These are phyloP conservation scores for Microchirus variegatus DNA, from an alignment of 2,797 vertebrate species.

Conservation along the genomic window DNA sequence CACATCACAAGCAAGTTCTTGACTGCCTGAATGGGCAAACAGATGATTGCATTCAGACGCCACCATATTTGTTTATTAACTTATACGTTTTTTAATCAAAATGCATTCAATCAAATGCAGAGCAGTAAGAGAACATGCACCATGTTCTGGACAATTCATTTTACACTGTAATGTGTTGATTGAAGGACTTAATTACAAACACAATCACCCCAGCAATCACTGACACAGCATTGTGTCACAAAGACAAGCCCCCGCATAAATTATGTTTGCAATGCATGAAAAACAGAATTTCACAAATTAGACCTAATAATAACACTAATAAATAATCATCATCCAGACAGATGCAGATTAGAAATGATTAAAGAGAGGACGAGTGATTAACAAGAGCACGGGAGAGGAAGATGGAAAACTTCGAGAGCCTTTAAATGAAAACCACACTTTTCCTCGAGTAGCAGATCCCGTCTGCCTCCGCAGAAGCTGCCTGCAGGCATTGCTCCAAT, in stretches of 20 bases:
- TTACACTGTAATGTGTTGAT: not conserved
- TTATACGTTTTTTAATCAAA: no score
- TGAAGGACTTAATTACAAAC: not conserved
- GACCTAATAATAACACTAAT: not conserved
- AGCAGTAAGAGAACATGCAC: not conserved
- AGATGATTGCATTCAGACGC: slow-evolving; percentile 8
- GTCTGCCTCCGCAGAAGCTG: slow-evolving; percentile 41
- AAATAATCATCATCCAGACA: not conserved
- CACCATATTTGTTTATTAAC: no score
- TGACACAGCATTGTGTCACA: not conserved
- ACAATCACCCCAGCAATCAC: not conserved
- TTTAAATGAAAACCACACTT: slow-evolving; percentile 41
- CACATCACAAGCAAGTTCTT: not conserved
- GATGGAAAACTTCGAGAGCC: slow-evolving; percentile 8
- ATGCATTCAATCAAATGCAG: slow-evolving; percentile 10
- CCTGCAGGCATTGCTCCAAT: slow-evolving; percentile 24
- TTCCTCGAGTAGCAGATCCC: slow-evolving; percentile 17
- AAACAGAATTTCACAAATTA: not conserved
- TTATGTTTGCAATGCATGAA: not conserved
- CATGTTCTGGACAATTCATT: not conserved
- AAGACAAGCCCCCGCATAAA: not conserved
- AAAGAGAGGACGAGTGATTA: not conserved
- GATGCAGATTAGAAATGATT: slow-evolving; percentile 7
- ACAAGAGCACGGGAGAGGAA: slow-evolving; percentile 10
- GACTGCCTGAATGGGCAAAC: slow-evolving; percentile 6